Evolutionary conservation across 2,113 vertebrate species (phyloP), one percentile per base, ranked within the genome.

Genomic region (Casuarius casuarius): DNA sequence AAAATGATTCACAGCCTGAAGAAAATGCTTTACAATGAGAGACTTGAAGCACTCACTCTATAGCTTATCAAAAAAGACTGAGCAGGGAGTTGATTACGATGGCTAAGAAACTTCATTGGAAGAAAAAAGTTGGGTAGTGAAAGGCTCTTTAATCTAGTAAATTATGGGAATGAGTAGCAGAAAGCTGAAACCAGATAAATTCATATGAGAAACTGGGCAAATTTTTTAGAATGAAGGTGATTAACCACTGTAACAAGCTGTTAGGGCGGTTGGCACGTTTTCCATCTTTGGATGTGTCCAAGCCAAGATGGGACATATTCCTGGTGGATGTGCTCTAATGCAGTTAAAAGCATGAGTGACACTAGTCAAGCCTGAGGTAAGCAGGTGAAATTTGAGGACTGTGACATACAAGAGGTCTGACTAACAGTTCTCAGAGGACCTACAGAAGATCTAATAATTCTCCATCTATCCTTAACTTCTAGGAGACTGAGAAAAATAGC

Each of bases 131-230:
- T 91, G 90, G 91, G 87, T 96, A 87, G 71, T 87, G 87, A 94
- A 96, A 95, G 62, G 91, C 89, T 77, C 77, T 96, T 95, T 92
- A 90, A 91, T 96, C 95, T 93, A 83, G 80, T 87, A 89, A 94
- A 94, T 95, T 89, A 92, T 82, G 89, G 78, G 84, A 94, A 91
- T 85, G 77, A 66, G 77, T 94, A 94, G 74, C 91, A 91, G 89
- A 70, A 87, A 91, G 78, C 62, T 91, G 87, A 94, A 94, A 79
- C 76, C 49, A 87, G 76, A 96, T 94, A 78, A 61, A 92, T 94
- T 92, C n/a, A 44, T 86, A 65, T 56, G 87, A 94, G 93, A 89
- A 95, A 83, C 58, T 66, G 63, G 67, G 74, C 66, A 94, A 42
- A 94, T 94, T 85, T 94, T 90, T 95, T 76, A 82, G 80, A 84